Evolutionary conservation across 1,140 invertebrate genomes (phyloP).

Genomic region (Ctenoplectra terminalis): DNA sequence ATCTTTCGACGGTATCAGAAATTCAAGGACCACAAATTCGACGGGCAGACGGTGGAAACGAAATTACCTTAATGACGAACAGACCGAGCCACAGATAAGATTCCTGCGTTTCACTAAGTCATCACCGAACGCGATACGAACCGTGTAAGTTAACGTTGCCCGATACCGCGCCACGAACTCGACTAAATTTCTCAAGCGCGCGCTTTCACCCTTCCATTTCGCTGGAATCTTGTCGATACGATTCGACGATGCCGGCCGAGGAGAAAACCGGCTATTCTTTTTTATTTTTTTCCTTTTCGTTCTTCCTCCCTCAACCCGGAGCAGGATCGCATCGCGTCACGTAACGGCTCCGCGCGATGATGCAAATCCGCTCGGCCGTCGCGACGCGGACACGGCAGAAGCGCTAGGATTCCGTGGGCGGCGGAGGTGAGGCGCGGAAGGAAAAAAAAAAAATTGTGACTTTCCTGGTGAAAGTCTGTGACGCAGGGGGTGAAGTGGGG

Average conservation of each 20-base stretch:
- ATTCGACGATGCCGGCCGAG: background rate
- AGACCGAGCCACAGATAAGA: background rate
- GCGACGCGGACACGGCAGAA: background rate
- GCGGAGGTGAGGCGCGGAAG: no score
- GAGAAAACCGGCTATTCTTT: slow-evolving; percentile 3
- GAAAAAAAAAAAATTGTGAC: slow-evolving; percentile 21
- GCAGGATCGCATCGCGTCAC: slow-evolving; percentile 19
- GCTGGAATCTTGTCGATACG: background rate
- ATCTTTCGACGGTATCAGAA: background rate
- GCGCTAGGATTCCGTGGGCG: background rate
- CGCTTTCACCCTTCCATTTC: slow-evolving; percentile 43
- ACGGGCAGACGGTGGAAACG: background rate
- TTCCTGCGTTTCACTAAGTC: background rate
- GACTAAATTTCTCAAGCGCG: slow-evolving; percentile 10
- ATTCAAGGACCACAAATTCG: background rate
- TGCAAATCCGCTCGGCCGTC: slow-evolving; percentile 40
- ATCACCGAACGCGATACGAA: background rate
- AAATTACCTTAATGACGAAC: background rate
- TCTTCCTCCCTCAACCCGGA: background rate
- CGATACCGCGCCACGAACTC: background rate
- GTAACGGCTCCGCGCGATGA: slow-evolving; percentile 46
- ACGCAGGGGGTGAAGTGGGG: slow-evolving; percentile 47
- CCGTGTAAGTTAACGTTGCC: background rate
- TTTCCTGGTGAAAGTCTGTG: slow-evolving; percentile 73
- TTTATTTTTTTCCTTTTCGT: no score